Base-by-base conservation (phyloP, 2,888 invertebrate genomes). In the Oconnorella tubifera region DNA sequence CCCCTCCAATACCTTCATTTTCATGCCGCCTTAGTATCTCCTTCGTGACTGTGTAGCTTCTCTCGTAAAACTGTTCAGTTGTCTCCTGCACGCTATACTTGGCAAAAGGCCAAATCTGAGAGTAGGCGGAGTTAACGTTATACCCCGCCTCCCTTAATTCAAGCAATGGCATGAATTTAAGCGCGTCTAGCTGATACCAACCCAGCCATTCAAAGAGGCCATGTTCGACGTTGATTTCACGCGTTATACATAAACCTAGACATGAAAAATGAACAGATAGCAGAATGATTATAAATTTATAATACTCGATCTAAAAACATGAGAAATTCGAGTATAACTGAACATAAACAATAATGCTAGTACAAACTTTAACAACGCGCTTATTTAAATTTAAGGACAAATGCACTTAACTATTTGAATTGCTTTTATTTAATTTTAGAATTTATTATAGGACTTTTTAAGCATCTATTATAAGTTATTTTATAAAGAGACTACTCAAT, bases 201-300 rank as follows among this genome's bases (percentile, higher is more conserved):
- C 89, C 88, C 77, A 92, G 86, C 90, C 90, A 97, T 82, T 97
- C 97, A 82, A 96, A 97, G 50, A 97, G 83, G 0, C 91, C 92
- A 0, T 94, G 93, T 78, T 97, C 97, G 23, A 97, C 85, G 74
- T 73, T 70, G 57, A 80, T 72, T 59, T 66, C 58, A 32, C 31
- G 57, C n/a, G 33, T 33, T 28, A 62, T 56, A 6, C 68, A 83
- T 1, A 88, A 75, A 32, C 88, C 88, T 87, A 56, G 1, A 6
- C 14, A 57, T 56, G 6, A 3, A 56, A 56, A 56, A 27, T 40
- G 19, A 40, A 40, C 40, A 6, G 40, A 14, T 6, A 40, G 6
- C 40, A 40, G 19, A 14, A 19, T 40, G 6, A 14, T 14, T 6
- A 6, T 40, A 6, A 40, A 40, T 6, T 14, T 40, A 6, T 40